Conservation (phyloP, 2,888 invertebrate genomes). For the Apamea monoglypha region DNA sequence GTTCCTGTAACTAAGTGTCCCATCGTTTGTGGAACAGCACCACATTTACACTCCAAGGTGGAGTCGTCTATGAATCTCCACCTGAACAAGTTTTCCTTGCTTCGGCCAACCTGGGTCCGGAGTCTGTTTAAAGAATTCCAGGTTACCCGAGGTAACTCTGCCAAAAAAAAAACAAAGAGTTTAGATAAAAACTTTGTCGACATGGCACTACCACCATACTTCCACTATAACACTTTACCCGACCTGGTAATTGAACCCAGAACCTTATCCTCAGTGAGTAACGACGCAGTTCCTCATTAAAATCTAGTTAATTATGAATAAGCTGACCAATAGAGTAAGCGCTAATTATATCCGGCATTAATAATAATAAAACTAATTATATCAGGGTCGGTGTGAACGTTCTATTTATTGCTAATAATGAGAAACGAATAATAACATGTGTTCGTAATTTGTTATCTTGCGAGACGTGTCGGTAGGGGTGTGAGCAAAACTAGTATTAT, state of each 20-base stretch:
- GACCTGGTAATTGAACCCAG: neutral
- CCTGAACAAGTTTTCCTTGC: no score
- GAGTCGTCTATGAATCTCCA: no score
- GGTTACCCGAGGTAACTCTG: neutral
- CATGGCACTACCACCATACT: no score
- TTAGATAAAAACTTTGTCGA: no score
- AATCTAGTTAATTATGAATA: neutral
- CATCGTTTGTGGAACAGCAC: no score
- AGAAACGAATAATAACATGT: slow-evolving; percentile 20
- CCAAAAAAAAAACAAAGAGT: no score
- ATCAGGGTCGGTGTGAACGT: slow-evolving; percentile 21
- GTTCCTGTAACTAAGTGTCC: no score
- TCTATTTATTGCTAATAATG: slow-evolving; percentile 33
- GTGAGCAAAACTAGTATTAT: neutral
- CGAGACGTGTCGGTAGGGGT: neutral
- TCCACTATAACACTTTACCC: no score
- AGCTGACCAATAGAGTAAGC: neutral
- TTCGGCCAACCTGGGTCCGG: neutral
- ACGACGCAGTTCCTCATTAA: neutral
- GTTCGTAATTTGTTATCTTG: slow-evolving; percentile 25
- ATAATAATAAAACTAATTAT: neutral
- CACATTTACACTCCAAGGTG: no score
- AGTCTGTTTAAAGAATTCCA: neutral
- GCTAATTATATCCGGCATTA: neutral
- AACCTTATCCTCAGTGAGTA: neutral